These are phyloP conservation scores for Eristalis arbustorum DNA, from an alignment of 2,888 invertebrate species.

Conservation along the genomic window DNA sequence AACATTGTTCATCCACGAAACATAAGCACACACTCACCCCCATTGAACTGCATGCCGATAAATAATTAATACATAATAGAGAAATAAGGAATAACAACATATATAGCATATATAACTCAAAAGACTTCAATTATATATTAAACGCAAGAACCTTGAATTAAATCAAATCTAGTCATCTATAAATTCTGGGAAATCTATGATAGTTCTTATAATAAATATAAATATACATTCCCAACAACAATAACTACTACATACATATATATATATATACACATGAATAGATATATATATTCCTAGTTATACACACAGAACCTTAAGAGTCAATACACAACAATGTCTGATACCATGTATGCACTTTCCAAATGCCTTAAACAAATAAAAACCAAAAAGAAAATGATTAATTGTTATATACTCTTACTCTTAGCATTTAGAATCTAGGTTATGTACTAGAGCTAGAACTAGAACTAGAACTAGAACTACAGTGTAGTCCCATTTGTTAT, in stretches of 20 bases:
- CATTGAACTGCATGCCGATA: not conserved
- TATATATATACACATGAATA: not conserved
- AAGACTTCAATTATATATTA: conserved; percentile 30
- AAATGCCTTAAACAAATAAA: conserved; percentile 76
- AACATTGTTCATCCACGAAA: not conserved
- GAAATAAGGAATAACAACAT: not conserved
- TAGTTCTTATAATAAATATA: conserved; percentile 23
- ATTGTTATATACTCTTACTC: conserved; percentile 39
- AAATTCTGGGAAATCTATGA: conserved; percentile 19
- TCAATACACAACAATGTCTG: conserved; percentile 81
- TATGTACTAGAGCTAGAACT: not conserved
- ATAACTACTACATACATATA: conserved; percentile 44
- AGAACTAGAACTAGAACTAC: not conserved
- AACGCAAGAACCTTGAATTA: not conserved
- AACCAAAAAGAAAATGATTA: conserved; percentile 65
- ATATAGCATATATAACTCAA: not conserved
- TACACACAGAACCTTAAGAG: conserved; percentile 48
- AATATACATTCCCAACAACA: conserved; percentile 30
- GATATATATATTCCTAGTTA: conserved; percentile 15
- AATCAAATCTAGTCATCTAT: not conserved
- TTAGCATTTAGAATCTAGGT: conserved; percentile 11
- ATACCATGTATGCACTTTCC: conserved; percentile 82
- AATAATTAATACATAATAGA: not conserved
- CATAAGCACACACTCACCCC: not conserved
- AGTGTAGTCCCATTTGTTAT: conserved; percentile 29